These are phyloP conservation scores for Euphonia xanthogaster DNA, from an alignment of 2,797 vertebrate genomes.

Conservation along the genomic window DNA sequence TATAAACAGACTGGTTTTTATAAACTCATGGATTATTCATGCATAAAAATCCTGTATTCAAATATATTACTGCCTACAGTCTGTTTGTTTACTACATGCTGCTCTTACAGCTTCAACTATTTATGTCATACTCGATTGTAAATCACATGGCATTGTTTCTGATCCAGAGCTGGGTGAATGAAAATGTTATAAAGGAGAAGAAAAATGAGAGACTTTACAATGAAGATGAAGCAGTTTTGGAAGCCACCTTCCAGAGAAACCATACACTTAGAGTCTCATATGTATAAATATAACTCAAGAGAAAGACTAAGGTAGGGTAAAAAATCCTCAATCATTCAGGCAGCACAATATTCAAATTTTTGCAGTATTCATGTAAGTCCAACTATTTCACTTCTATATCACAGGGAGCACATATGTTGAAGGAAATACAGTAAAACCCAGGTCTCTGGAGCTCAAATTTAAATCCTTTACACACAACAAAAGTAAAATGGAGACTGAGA, in stretches of 20 bases:
- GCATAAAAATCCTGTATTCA: slow-evolving; percentile 27
- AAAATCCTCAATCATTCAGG: background rate
- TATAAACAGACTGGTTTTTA: slow-evolving; percentile 33
- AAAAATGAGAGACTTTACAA: background rate
- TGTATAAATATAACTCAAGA: background rate
- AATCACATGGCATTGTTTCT: slow-evolving; percentile 32
- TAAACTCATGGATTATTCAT: slow-evolving; percentile 52
- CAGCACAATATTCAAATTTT: background rate
- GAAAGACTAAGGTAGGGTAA: background rate
- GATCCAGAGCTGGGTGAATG: slow-evolving; percentile 13
- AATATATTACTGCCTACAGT: slow-evolving; percentile 37
- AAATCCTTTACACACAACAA: slow-evolving; percentile 15
- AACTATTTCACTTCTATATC: background rate
- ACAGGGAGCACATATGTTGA: background rate
- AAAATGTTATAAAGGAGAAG: background rate
- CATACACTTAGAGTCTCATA: background rate
- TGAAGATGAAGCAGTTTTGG: background rate
- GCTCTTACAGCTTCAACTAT: slow-evolving; percentile 26
- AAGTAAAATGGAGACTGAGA: slow-evolving; percentile 14
- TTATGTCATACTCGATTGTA: background rate
- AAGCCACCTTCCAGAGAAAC: background rate
- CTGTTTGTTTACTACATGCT: slow-evolving; percentile 56
- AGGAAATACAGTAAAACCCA: background rate
- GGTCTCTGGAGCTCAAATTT: background rate
- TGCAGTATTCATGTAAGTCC: background rate